Evolutionary conservation across 2,797 vertebrate species (phyloP).

Genomic region (Poeciliopsis infans): DNA sequence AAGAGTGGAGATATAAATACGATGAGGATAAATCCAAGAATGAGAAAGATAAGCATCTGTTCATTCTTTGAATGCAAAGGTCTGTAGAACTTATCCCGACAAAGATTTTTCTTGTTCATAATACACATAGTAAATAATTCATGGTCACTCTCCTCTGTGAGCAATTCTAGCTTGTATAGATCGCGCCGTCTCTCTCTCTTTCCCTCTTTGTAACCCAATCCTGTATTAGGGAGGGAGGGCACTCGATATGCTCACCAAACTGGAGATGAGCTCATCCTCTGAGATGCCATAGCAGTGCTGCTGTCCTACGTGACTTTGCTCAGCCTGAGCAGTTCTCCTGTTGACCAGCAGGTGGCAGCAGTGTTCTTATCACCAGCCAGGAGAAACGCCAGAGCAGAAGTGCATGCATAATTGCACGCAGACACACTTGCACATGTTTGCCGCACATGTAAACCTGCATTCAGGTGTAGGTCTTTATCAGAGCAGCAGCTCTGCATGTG

Average conservation of each 20-base stretch:
- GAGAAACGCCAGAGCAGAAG: slow-evolving; percentile 23
- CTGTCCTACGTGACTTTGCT: slow-evolving; percentile 75
- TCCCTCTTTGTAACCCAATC: slow-evolving; percentile 31
- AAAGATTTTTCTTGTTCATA: slow-evolving; percentile 36
- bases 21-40: background rate
- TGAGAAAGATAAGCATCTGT: background rate
- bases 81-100: slow-evolving; percentile 12
- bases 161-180: slow-evolving; percentile 44
- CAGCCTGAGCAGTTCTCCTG: slow-evolving; percentile 26
- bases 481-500: slow-evolving; percentile 33
- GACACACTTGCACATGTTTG: slow-evolving; percentile 46
- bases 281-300: slow-evolving; percentile 62
- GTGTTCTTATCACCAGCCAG: slow-evolving; percentile 21
- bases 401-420: background rate
- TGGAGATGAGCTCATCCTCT: slow-evolving; percentile 72
- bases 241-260: slow-evolving; percentile 61
- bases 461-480: slow-evolving; percentile 41
- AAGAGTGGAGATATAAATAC: slow-evolving; percentile 9
- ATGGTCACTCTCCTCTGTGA: slow-evolving; percentile 31
- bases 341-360: slow-evolving; percentile 73
- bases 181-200: slow-evolving; percentile 25
- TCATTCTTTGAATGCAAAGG: slow-evolving; percentile 2
- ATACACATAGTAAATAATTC: slow-evolving; percentile 52
- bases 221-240: slow-evolving; percentile 31
- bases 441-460: slow-evolving; percentile 57